Conservation (phyloP, 2,797 vertebrate species). For the Lacerta viridis region DNA sequence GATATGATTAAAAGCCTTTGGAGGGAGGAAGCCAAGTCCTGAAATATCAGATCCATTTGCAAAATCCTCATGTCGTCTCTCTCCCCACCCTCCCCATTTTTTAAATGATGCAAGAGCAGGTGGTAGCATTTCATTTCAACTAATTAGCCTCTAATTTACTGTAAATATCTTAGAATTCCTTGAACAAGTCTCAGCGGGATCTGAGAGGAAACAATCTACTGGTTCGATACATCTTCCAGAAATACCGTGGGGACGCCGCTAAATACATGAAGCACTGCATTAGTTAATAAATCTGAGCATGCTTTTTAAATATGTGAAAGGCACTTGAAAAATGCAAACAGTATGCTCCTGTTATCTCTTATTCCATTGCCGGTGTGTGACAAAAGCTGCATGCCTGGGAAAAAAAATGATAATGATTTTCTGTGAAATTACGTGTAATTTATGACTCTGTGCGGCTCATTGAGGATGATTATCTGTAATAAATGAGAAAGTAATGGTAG, state of each 20-base stretch:
- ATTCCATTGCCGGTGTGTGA: slow-evolving; percentile 34
- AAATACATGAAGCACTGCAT: slow-evolving; percentile 50
- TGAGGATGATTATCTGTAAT: slow-evolving; percentile 27
- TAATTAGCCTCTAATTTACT: slow-evolving; percentile 81
- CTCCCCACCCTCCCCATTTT: slow-evolving; percentile 10
- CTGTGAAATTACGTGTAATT: slow-evolving; percentile 46
- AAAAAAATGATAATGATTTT: slow-evolving; percentile 34
- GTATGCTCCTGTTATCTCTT: slow-evolving; percentile 41
- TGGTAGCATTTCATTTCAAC: slow-evolving; percentile 77
- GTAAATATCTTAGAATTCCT: slow-evolving; percentile 78
- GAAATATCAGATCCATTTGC: slow-evolving; percentile 67
- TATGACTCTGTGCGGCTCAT: slow-evolving; percentile 20
- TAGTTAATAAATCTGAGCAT: slow-evolving; percentile 56
- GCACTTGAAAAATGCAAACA: slow-evolving; percentile 3
- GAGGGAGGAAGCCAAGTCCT: slow-evolving; percentile 57
- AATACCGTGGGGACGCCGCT: slow-evolving; percentile 69
- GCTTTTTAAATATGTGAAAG: slow-evolving; percentile 54
- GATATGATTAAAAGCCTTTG: slow-evolving; percentile 70
- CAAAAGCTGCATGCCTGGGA: slow-evolving; percentile 47
- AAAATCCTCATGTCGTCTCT: slow-evolving; percentile 40
- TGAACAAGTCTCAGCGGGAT: slow-evolving; percentile 69
- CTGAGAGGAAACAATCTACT: slow-evolving; percentile 75
- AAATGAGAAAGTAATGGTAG: slow-evolving; percentile 33
- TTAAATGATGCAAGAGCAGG: slow-evolving; percentile 78
- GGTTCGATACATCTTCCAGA: slow-evolving; percentile 76